These are phyloP conservation scores for Dolichomitus sp. DNA, from an alignment of 2,888 invertebrate genomes.

Conservation along the genomic window DNA sequence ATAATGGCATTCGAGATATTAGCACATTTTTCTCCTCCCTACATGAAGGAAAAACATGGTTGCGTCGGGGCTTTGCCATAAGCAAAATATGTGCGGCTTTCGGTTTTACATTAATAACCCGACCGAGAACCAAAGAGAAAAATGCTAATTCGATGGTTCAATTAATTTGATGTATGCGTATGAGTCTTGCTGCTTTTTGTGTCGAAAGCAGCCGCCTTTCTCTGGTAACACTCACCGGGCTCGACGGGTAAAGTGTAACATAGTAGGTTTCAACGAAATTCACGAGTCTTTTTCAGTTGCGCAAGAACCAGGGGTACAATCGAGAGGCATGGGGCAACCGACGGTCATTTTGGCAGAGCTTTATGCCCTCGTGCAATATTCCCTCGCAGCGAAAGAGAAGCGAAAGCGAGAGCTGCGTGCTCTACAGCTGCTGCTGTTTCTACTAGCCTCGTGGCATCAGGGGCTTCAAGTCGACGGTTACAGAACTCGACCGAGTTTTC, in stretches of 20 bases:
- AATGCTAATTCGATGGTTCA: slow-evolving; percentile 53
- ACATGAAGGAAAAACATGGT: slow-evolving; percentile 7
- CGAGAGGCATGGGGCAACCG: slow-evolving; percentile 18
- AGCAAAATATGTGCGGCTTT: slow-evolving; percentile 29
- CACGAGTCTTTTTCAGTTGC: slow-evolving; percentile 13
- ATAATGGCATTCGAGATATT: slow-evolving; percentile 19
- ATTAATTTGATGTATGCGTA: slow-evolving; percentile 45
- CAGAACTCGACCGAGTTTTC: slow-evolving; percentile 59
- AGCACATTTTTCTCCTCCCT: neutral
- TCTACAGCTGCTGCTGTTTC: slow-evolving; percentile 3
- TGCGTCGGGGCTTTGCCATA: neutral
- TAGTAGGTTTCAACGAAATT: slow-evolving; percentile 30
- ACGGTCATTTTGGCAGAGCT: slow-evolving; percentile 72
- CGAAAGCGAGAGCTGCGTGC: slow-evolving; percentile 45
- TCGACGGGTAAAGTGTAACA: slow-evolving; percentile 26
- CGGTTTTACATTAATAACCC: slow-evolving; percentile 14
- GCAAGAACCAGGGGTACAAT: slow-evolving; percentile 13
- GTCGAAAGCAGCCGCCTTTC: slow-evolving; percentile 28
- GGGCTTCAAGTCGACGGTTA: slow-evolving; percentile 64
- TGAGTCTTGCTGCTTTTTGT: slow-evolving; percentile 3
- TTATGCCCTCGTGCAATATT: slow-evolving; percentile 67
- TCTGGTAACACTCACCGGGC: slow-evolving; percentile 32
- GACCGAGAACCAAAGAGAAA: slow-evolving; percentile 1
- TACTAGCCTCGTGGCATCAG: slow-evolving; percentile 53
- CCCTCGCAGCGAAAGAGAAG: slow-evolving; percentile 59